Conservation (phyloP, 2,113 vertebrate species). For the Cyanoliseus patagonus region DNA sequence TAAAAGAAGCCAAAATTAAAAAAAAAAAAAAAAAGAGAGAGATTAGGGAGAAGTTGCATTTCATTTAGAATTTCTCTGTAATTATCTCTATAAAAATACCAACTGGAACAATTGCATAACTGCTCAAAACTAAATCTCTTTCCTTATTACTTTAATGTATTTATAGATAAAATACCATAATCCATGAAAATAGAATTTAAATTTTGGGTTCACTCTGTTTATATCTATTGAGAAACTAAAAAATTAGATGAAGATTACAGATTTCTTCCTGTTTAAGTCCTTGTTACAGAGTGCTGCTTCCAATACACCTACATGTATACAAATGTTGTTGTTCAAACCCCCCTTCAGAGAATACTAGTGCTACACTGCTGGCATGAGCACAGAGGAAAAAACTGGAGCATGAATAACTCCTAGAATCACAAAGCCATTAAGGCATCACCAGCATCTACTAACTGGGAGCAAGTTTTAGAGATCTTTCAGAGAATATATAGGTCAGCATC, state of each 20-base stretch:
- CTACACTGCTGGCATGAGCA: constrained; percentile 2
- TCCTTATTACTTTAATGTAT: not conserved
- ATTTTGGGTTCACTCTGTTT: not conserved
- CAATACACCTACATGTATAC: not conserved
- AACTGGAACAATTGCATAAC: not conserved
- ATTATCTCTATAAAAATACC: not conserved
- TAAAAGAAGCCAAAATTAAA: not conserved
- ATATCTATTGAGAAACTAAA: not conserved
- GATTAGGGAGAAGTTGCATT: not conserved
- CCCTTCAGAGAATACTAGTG: not conserved
- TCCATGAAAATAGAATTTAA: not conserved
- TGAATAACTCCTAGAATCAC: constrained; percentile 63
- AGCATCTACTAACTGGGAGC: constrained; percentile 37
- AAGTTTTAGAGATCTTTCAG: constrained; percentile 50
- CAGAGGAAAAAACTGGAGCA: constrained; percentile 65
- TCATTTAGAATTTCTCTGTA: not conserved
- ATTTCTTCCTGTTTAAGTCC: not conserved
- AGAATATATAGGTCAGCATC: constrained; percentile 63
- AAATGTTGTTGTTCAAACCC: not conserved
- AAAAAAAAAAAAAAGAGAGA: not conserved
- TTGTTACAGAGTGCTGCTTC: not conserved
- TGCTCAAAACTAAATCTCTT: not conserved
- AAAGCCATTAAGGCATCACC: constrained; percentile 58
- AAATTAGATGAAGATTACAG: not conserved
- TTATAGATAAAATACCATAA: not conserved